A percentile compares a stretch with the other conserved stretches of the same genome.
phyloP scores from a whole-genome alignment of 1,140 invertebrate genomes.

The Melitaea cinxia region DNA sequence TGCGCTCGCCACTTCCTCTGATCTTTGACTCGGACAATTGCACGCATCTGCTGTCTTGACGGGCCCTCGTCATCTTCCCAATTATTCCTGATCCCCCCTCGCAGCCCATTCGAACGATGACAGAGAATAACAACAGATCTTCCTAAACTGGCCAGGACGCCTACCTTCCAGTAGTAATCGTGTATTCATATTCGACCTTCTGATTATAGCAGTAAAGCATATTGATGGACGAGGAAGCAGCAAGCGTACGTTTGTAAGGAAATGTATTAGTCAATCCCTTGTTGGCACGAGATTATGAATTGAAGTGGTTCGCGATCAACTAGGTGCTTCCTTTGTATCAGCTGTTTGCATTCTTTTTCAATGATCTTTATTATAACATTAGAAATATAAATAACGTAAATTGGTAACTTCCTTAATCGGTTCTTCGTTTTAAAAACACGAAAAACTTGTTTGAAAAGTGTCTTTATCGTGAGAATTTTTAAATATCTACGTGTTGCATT shows the following conservation, averaged over 20 bases:
- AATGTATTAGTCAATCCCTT: conserved; percentile 74
- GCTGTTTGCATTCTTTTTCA: conserved; percentile 54
- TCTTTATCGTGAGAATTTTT: too few relatives aligned
- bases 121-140: conserved; percentile 38
- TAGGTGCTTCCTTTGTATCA: conserved; percentile 73
- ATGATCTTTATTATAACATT: conserved; percentile 21
- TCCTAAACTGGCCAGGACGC: conserved; percentile 43
- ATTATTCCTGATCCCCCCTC: conserved; percentile 47
- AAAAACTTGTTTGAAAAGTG: neutral
- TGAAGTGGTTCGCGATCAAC: conserved; percentile 78
- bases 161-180: conserved; percentile 34
- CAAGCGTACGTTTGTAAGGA: conserved; percentile 61
- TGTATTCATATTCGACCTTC: conserved; percentile 23
- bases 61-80: conserved; percentile 49
- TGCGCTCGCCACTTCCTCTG: conserved; percentile 71
- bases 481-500: too few relatives aligned
- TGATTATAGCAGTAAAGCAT: conserved; percentile 3
- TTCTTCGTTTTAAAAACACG: neutral
- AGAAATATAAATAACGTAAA: neutral
- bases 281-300: conserved; percentile 77
- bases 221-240: conserved; percentile 15
- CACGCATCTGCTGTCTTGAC: conserved; percentile 68
- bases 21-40: conserved; percentile 77
- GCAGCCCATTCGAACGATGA: conserved; percentile 22
- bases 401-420: neutral